phyloP scores from a whole-genome alignment of 2,888 invertebrate genomes.

The Pomacea canaliculata region DNA sequence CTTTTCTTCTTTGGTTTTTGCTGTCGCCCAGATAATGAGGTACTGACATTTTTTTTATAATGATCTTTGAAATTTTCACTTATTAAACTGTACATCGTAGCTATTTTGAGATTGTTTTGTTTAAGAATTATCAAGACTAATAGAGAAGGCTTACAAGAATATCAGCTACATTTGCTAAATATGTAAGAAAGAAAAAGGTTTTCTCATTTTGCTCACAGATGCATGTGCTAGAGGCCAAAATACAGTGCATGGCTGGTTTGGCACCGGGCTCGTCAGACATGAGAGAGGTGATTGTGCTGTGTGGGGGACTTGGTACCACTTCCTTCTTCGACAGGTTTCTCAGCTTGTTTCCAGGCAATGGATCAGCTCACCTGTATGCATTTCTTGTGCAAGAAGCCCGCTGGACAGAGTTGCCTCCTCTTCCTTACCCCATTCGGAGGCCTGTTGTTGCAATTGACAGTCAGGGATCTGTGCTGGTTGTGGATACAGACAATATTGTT shows the following conservation, averaged over 20 bases:
- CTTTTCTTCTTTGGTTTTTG: too few relatives aligned
- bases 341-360: neutral
- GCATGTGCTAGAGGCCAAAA: constrained; percentile 43
- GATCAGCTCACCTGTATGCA: constrained; percentile 37
- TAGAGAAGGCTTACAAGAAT: too few relatives aligned
- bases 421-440: constrained; percentile 46
- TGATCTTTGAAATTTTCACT: too few relatives aligned
- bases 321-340: constrained; percentile 40
- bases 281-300: constrained; percentile 45
- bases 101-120: too few relatives aligned
- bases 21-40: too few relatives aligned
- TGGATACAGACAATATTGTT: constrained; percentile 28
- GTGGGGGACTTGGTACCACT: constrained; percentile 48
- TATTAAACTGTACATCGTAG: too few relatives aligned
- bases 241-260: constrained; percentile 45
- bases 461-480: constrained; percentile 42
- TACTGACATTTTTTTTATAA: too few relatives aligned
- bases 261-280: constrained; percentile 35
- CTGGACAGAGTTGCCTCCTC: constrained; percentile 52
- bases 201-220: constrained; percentile 1
- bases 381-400: constrained; percentile 50
- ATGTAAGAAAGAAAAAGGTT: too few relatives aligned
- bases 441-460: constrained; percentile 43
- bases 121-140: too few relatives aligned
- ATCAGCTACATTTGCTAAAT: too few relatives aligned